These are phyloP conservation scores for Passer domesticus DNA, from an alignment of 2,113 vertebrate genomes.

Conservation along the genomic window DNA sequence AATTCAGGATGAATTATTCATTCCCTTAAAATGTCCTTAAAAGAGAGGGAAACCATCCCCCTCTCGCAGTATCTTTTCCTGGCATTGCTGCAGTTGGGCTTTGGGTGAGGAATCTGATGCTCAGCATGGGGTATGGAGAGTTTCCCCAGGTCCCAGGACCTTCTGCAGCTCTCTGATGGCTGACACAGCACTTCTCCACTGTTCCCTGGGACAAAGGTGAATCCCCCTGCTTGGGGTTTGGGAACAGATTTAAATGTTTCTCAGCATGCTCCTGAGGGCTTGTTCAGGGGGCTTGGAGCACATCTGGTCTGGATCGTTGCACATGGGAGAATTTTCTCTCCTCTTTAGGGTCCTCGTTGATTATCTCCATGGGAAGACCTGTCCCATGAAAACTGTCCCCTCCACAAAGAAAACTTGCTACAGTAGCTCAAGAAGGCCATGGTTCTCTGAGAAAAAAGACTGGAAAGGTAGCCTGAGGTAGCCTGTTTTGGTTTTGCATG, in stretches of 20 bases:
- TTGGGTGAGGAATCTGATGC: background rate
- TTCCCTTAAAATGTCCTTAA: slow-evolving; percentile 45
- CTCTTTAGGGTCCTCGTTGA: background rate
- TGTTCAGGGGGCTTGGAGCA: background rate
- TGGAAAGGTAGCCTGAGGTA: background rate
- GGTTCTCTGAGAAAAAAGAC: background rate
- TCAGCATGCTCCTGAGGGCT: background rate
- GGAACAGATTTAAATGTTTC: background rate
- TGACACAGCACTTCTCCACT: background rate
- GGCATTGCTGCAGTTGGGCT: background rate
- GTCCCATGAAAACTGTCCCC: background rate
- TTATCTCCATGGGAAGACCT: background rate
- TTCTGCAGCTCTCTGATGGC: background rate
- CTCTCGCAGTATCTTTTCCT: background rate
- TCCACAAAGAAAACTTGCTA: background rate
- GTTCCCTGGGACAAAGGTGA: background rate
- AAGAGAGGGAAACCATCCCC: background rate
- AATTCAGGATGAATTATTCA: slow-evolving; percentile 74
- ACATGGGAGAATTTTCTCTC: background rate
- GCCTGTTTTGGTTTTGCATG: background rate
- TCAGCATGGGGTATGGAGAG: background rate
- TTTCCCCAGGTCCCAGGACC: background rate
- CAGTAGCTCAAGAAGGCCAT: background rate
- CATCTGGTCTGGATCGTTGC: background rate
- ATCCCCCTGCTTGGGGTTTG: background rate